phyloP scores from a whole-genome alignment of 2,797 vertebrate species.

The Rhabdophis nuchalis region DNA sequence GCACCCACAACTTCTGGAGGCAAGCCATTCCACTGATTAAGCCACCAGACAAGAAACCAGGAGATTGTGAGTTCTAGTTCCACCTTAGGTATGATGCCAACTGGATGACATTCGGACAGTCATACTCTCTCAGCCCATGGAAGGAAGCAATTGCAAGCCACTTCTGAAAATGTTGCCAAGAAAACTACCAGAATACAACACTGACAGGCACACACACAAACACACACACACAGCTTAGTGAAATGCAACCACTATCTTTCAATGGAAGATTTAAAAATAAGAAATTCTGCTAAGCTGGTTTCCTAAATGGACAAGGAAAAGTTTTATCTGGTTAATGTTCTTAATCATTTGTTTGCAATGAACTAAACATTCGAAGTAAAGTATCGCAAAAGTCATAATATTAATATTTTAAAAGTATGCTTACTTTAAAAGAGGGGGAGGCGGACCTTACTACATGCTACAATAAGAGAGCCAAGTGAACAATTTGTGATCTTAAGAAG shows the following conservation, averaged over 20 bases:
- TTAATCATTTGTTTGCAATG: background rate
- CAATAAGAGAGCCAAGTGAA: conserved; percentile 2
- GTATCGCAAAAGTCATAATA: background rate
- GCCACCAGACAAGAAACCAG: background rate
- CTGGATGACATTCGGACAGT: background rate
- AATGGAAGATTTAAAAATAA: background rate
- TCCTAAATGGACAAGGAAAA: background rate
- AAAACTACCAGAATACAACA: background rate
- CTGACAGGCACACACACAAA: background rate
- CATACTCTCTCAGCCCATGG: background rate
- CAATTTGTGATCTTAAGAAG: conserved; percentile 39
- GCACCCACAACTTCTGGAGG: background rate
- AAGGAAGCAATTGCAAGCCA: background rate
- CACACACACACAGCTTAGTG: background rate
- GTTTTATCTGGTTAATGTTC: background rate
- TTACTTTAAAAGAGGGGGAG: background rate
- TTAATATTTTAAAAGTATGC: background rate
- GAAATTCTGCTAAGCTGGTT: background rate
- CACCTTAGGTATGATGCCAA: background rate
- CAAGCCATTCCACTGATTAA: background rate
- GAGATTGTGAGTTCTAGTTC: background rate
- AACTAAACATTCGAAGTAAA: background rate
- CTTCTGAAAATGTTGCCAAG: background rate
- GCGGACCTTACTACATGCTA: background rate
- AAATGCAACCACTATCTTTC: background rate